Evolutionary conservation across 2,797 vertebrate species (phyloP).

Genomic region (Florisuga fusca): DNA sequence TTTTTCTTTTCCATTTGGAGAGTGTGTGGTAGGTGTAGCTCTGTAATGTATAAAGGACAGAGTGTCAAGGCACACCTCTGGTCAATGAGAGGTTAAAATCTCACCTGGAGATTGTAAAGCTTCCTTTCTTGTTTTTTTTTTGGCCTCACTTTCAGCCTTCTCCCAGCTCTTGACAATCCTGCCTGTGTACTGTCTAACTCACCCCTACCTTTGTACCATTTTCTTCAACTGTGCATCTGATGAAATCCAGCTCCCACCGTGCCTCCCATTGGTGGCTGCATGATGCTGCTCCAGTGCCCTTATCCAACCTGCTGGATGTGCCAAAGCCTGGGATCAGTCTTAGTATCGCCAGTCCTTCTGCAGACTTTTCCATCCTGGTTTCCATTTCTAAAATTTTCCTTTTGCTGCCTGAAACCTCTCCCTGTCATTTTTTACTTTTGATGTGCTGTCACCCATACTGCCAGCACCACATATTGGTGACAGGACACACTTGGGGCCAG

Average conservation of each 20-base stretch:
- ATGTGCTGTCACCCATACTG: not conserved
- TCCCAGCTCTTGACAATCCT: not conserved
- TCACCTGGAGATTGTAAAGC: not conserved
- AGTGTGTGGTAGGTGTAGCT: not conserved
- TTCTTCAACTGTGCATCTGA: not conserved
- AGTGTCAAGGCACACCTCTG: not conserved
- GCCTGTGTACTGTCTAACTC: not conserved
- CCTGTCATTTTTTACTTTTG: not conserved
- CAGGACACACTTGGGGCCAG: not conserved
- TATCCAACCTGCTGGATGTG: not conserved
- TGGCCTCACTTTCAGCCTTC: not conserved
- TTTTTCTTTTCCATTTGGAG: constrained; percentile 29
- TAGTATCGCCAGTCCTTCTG: not conserved
- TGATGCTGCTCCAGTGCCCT: not conserved
- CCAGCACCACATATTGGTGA: not conserved
- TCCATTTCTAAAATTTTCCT: not conserved
- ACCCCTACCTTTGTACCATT: not conserved
- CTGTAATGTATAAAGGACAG: not conserved
- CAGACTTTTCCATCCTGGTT: not conserved
- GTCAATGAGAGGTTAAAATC: not conserved
- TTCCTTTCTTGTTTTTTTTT: not conserved
- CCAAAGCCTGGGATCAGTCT: fast-evolving
- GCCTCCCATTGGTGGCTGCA: fast-evolving
- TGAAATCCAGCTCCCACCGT: not conserved
- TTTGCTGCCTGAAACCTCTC: not conserved